Evolutionary conservation across 92 coral and sea anemone species (phyloP).

Genomic region (Desmophyllum pertusum): DNA sequence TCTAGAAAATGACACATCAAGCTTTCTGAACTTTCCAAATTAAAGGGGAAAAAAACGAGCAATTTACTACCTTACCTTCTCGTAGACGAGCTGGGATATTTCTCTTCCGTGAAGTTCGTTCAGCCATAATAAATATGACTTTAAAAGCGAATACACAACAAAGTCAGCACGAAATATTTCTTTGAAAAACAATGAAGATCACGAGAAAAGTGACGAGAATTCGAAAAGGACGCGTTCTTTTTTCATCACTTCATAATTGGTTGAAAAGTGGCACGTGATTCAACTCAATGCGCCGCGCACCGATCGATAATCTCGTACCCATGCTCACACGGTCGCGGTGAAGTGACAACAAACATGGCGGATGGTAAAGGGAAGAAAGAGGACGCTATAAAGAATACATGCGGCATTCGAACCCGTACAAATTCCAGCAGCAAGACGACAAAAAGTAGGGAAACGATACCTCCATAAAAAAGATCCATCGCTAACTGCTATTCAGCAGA

Average conservation of each 20-base stretch:
- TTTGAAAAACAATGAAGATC: too few relatives aligned
- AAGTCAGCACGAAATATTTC: too few relatives aligned
- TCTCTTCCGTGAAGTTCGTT: conserved; percentile 41
- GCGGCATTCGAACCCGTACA: conserved; percentile 47
- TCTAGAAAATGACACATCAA: too few relatives aligned
- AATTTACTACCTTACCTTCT: conserved; percentile 26
- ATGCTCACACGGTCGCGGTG: not conserved
- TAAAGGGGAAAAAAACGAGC: not conserved
- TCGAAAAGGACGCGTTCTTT: not conserved
- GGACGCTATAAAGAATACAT: conserved; percentile 34
- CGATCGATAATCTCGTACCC: too few relatives aligned
- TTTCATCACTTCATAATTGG: not conserved
- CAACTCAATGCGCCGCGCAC: too few relatives aligned
- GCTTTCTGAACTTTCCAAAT: too few relatives aligned
- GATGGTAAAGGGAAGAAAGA: conserved; percentile 12
- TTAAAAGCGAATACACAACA: too few relatives aligned
- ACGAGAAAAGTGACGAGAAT: not conserved
- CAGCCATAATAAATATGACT: conserved; percentile 43
- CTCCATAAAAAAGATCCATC: conserved; percentile 16
- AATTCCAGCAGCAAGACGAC: conserved; percentile 48
- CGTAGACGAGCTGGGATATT: conserved; percentile 47
- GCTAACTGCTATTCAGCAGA: conserved; percentile 11
- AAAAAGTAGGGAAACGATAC: conserved; percentile 7
- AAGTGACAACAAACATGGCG: conserved; percentile 4
- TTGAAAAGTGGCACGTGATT: not conserved